phyloP scores from a whole-genome alignment of 2,113 vertebrate genomes.

The Malurus cyaneus region DNA sequence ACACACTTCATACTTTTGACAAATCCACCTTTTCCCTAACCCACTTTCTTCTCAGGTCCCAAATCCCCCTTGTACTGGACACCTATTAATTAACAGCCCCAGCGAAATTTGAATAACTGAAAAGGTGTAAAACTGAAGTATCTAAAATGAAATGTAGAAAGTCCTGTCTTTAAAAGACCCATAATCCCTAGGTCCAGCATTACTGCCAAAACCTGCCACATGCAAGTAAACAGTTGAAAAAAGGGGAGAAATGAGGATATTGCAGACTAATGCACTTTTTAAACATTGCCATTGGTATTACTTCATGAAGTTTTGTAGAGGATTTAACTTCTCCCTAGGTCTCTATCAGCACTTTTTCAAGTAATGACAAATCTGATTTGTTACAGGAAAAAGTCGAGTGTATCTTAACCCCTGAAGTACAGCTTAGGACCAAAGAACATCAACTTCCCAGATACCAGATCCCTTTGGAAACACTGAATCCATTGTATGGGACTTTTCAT shows the following conservation, averaged over 20 bases:
- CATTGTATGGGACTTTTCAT: background rate
- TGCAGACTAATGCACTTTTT: background rate
- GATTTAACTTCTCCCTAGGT: background rate
- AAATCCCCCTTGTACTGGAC: background rate
- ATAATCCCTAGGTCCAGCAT: background rate
- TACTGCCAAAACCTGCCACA: background rate
- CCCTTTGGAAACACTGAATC: background rate
- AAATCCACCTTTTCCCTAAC: background rate
- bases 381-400: background rate
- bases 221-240: background rate
- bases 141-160: background rate
- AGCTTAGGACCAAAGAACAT: background rate
- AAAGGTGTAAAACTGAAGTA: background rate
- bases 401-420: background rate
- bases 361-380: constrained; percentile 27
- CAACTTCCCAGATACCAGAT: background rate
- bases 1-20: background rate
- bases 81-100: background rate
- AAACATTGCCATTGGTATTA: background rate
- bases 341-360: constrained; percentile 20
- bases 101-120: background rate
- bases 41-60: background rate
- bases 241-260: background rate
- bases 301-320: background rate
- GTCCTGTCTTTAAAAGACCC: background rate